A percentile compares a stretch with the other conserved stretches of the same genome.
phyloP scores from a whole-genome alignment of 2,888 invertebrate genomes.

The Allolobophora icterica region DNA sequence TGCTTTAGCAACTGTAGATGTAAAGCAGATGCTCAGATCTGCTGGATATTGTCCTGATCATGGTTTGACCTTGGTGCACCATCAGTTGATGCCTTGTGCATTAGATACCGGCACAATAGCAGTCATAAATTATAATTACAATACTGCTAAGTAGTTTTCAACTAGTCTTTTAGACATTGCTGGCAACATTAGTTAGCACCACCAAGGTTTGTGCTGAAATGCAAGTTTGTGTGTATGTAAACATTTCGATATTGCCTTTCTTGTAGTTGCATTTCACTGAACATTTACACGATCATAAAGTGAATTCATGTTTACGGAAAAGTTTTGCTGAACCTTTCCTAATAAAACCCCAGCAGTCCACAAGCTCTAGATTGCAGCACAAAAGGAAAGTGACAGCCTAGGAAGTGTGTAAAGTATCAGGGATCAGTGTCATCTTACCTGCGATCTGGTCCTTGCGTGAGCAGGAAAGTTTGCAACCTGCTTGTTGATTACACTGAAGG shows the following conservation, averaged over 20 bases:
- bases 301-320: not conserved
- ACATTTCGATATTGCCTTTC: not conserved
- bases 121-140: too few relatives aligned
- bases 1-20: not conserved
- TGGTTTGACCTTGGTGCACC: too few relatives aligned
- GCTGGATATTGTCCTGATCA: too few relatives aligned
- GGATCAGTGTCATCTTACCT: not conserved
- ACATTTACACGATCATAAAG: not conserved
- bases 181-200: not conserved
- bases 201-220: not conserved
- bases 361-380: not conserved
- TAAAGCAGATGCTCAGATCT: not conserved
- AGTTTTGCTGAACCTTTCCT: not conserved
- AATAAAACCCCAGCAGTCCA: not conserved
- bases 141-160: not conserved
- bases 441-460: not conserved
- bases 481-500: not conserved
- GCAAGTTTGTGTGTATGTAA: not conserved
- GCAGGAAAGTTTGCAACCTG: not conserved
- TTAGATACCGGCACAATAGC: too few relatives aligned
- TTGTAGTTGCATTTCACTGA: not conserved
- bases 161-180: not conserved
- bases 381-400: not conserved
- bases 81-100: too few relatives aligned
- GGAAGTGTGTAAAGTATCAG: not conserved